phyloP scores from a whole-genome alignment of 2,888 invertebrate species.

The Pristionchus exspectatus region DNA sequence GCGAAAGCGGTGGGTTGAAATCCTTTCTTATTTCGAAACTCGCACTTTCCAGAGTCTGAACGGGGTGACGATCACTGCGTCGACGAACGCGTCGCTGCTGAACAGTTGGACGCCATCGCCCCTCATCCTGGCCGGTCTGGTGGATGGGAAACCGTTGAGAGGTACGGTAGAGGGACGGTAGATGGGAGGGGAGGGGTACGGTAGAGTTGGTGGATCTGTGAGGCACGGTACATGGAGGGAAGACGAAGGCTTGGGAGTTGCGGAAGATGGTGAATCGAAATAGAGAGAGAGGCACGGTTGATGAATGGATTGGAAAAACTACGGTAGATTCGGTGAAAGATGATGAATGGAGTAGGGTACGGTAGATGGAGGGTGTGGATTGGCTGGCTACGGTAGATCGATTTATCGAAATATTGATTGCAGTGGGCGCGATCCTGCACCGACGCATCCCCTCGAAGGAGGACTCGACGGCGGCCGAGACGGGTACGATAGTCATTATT shows the following conservation, averaged over 20 bases:
- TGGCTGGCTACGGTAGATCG: not conserved
- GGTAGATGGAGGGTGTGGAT: not conserved
- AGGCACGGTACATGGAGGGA: no score
- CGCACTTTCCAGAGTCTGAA: slow-evolving; percentile 21
- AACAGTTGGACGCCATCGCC: slow-evolving; percentile 81
- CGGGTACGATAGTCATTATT: slow-evolving; percentile 31
- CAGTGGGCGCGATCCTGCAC: slow-evolving; percentile 21
- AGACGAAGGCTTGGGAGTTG: no score
- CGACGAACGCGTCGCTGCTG: slow-evolving; percentile 80
- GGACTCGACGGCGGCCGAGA: slow-evolving; percentile 18
- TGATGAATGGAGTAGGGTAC: no score
- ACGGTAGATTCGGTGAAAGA: no score
- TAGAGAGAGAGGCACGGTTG: no score
- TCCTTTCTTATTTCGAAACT: not conserved
- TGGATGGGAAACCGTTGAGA: slow-evolving; percentile 68
- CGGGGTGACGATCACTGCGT: slow-evolving; percentile 71
- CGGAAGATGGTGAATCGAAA: no score
- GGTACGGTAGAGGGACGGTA: slow-evolving; percentile 53
- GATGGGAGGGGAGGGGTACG: not conserved
- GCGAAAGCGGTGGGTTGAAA: no score
- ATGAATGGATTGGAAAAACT: no score
- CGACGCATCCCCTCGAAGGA: slow-evolving; percentile 43
- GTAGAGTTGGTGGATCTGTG: no score
- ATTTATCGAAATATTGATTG: not conserved
- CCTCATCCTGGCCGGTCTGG: slow-evolving; percentile 79